These are phyloP conservation scores for Malurus splendens DNA, from an alignment of 2,797 vertebrate species.

Conservation along the genomic window DNA sequence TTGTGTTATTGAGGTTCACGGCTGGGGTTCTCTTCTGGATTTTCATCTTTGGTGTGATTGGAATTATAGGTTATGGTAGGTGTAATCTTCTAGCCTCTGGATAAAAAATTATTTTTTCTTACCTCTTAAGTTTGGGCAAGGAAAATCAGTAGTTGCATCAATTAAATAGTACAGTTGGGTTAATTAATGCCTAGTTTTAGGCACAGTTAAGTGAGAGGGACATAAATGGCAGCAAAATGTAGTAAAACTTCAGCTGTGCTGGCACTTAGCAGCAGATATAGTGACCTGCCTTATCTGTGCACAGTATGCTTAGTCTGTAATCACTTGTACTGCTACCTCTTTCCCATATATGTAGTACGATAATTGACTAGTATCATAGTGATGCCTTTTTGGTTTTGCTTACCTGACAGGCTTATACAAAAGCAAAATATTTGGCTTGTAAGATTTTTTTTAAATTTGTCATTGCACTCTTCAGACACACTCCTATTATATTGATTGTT, in stretches of 20 bases:
- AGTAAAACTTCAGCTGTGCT: neutral
- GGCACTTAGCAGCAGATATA: neutral
- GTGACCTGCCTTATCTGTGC: neutral
- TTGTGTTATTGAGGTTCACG: constrained; percentile 87
- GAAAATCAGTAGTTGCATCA: neutral
- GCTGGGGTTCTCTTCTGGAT: constrained; percentile 90
- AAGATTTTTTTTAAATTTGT: neutral
- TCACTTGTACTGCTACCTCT: neutral
- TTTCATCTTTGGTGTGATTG: constrained; percentile 83
- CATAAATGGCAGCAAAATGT: neutral
- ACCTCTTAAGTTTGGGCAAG: neutral
- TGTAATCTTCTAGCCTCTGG: neutral
- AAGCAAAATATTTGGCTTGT: neutral
- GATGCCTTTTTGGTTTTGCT: neutral
- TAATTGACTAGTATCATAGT: neutral
- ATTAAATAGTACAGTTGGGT: neutral
- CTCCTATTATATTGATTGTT: neutral
- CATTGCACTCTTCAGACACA: constrained; percentile 4
- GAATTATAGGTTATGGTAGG: constrained; percentile 85
- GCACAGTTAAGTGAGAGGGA: neutral
- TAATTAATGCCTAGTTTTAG: neutral
- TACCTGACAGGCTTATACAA: neutral
- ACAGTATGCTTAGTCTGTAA: neutral
- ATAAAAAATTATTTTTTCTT: neutral
- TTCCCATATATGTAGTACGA: neutral